Evolutionary conservation across 2,113 vertebrate species (phyloP).

Genomic region (Myotis lucifugus): DNA sequence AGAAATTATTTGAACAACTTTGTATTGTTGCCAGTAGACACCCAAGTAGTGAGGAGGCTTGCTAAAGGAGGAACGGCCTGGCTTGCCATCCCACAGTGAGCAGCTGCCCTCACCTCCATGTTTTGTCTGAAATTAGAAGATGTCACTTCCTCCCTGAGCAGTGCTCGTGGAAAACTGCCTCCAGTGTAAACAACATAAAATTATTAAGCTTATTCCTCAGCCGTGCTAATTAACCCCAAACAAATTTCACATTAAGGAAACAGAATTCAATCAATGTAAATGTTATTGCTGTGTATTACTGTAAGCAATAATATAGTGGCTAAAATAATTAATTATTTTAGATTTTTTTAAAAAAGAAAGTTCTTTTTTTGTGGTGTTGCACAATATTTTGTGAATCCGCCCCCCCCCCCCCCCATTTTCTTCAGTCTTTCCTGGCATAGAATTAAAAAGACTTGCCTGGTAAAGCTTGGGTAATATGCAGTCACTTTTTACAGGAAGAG

Average conservation of each 20-base stretch:
- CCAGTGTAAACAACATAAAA: constrained; percentile 83
- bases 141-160: constrained; percentile 78
- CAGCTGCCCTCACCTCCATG: constrained; percentile 72
- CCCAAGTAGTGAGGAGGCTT: constrained; percentile 53
- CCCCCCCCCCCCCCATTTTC: background rate
- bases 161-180: constrained; percentile 80
- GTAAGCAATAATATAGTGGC: constrained; percentile 74
- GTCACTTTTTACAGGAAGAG: constrained; percentile 12
- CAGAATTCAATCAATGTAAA: constrained; percentile 75
- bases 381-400: background rate
- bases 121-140: constrained; percentile 79
- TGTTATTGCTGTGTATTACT: constrained; percentile 75
- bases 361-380: constrained; percentile 41
- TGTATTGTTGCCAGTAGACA: constrained; percentile 76
- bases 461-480: constrained; percentile 28
- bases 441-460: constrained; percentile 23
- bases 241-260: constrained; percentile 81
- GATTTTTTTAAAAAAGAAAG: constrained; percentile 59
- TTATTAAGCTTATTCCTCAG: constrained; percentile 84
- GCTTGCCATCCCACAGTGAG: constrained; percentile 30
- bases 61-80: constrained; percentile 56
- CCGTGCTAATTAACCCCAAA: constrained; percentile 80
- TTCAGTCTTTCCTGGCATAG: constrained; percentile 49
- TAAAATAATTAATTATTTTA: constrained; percentile 77
- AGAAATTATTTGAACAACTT: constrained; percentile 84